These are phyloP conservation scores for Cebus imitator DNA, from an alignment of 2,113 vertebrate genomes.

Conservation along the genomic window DNA sequence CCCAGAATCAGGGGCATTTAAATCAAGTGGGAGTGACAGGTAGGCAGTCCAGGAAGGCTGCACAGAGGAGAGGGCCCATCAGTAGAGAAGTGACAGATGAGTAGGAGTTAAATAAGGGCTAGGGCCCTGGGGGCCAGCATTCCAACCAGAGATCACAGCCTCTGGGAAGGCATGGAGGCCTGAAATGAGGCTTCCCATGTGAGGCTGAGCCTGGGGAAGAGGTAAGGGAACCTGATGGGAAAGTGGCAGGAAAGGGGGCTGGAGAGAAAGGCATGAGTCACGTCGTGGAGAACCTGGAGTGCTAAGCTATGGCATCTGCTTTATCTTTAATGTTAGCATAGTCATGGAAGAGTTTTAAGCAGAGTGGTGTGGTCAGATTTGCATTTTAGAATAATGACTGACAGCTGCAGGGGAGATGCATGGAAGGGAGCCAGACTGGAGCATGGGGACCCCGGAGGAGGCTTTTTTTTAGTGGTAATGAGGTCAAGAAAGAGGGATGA, in stretches of 20 bases:
- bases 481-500: background rate
- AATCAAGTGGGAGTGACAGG: background rate
- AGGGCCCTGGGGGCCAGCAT: background rate
- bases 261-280: background rate
- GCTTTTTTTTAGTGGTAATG: background rate
- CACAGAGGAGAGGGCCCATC: background rate
- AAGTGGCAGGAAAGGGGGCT: background rate
- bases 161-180: background rate
- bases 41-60: background rate
- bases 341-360: background rate
- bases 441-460: background rate
- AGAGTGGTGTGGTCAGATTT: background rate
- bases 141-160: background rate
- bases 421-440: background rate
- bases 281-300: rapidly evolving
- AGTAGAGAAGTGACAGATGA: background rate
- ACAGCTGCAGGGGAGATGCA: background rate
- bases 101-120: background rate
- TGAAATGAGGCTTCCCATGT: background rate
- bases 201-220: background rate
- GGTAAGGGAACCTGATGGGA: background rate
- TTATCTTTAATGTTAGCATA: background rate
- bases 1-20: background rate
- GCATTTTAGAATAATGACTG: background rate
- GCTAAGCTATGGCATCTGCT: background rate